Percentiles rank a stretch among this genome's conserved stretches.
These are phyloP conservation scores for Leptopilina drosophilae DNA, from an alignment of 2,888 invertebrate species.

Conservation along the genomic window DNA sequence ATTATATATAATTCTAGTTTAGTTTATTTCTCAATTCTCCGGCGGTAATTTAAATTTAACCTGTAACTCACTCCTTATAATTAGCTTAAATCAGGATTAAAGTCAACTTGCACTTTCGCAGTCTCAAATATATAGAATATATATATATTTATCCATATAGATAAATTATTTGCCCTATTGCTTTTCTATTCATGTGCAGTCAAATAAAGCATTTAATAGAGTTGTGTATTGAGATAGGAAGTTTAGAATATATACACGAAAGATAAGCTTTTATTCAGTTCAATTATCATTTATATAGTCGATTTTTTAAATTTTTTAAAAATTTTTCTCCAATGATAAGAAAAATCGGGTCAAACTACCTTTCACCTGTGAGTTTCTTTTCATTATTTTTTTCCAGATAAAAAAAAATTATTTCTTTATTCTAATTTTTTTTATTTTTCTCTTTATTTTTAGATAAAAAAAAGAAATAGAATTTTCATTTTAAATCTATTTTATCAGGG, in stretches of 20 bases:
- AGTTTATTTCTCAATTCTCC: conserved; percentile 14
- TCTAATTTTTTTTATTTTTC: too few species aligned
- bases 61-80: neutral
- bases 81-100: conserved; percentile 29
- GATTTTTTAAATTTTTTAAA: neutral
- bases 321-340: neutral
- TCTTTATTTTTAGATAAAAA: too few species aligned
- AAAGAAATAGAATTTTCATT: neutral
- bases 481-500: neutral
- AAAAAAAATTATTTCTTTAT: neutral
- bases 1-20: neutral
- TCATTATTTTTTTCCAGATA: neutral
- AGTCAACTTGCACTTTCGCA: neutral
- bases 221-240: conserved; percentile 26
- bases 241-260: neutral
- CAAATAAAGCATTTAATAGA: conserved; percentile 30
- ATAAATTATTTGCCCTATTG: conserved; percentile 23
- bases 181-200: conserved; percentile 18
- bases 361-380: neutral
- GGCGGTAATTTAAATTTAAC: conserved; percentile 1
- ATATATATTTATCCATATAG: neutral
- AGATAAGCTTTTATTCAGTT: conserved; percentile 33
- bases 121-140: neutral
- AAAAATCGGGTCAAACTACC: conserved; percentile 14
- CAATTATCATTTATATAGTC: neutral